Conservation (phyloP, 2,888 invertebrate genomes). For the Phyllotreta cruciferae region DNA sequence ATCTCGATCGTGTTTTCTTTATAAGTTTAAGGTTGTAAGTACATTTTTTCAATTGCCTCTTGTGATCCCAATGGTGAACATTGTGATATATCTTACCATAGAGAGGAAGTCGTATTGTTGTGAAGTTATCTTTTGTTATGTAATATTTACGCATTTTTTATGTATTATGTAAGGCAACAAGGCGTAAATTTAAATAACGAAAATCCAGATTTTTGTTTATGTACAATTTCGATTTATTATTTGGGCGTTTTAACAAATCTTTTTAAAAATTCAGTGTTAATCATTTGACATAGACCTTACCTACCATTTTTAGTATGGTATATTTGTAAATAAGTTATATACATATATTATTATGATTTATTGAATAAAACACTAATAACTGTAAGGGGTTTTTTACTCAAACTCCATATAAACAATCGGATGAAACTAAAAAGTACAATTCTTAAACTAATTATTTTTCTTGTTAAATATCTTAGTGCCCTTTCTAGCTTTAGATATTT, state of each 20-base stretch:
- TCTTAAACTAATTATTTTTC: conserved; percentile 23
- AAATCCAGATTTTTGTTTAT: conserved; percentile 35
- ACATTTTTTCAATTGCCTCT: conserved; percentile 37
- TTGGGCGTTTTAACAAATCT: conserved; percentile 47
- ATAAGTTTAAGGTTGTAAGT: conserved; percentile 41
- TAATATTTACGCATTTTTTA: conserved; percentile 41
- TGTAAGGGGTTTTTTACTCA: conserved; percentile 18
- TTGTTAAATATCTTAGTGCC: conserved; percentile 55
- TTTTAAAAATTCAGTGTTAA: conserved; percentile 46
- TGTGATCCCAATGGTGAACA: conserved; percentile 43
- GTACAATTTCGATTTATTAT: conserved; percentile 44
- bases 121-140: conserved; percentile 36
- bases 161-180: conserved; percentile 29
- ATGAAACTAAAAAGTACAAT: not conserved
- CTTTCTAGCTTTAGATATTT: conserved; percentile 74
- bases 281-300: conserved; percentile 47
- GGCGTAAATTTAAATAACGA: conserved; percentile 33
- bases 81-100: conserved; percentile 47
- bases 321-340: conserved; percentile 51
- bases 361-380: conserved; percentile 43
- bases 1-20: not conserved
- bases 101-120: conserved; percentile 47
- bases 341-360: conserved; percentile 51
- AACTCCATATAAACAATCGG: not conserved
- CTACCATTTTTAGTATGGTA: conserved; percentile 48